phyloP scores from a whole-genome alignment of 2,113 vertebrate genomes.

The Pomatorhinus ruficollis region DNA sequence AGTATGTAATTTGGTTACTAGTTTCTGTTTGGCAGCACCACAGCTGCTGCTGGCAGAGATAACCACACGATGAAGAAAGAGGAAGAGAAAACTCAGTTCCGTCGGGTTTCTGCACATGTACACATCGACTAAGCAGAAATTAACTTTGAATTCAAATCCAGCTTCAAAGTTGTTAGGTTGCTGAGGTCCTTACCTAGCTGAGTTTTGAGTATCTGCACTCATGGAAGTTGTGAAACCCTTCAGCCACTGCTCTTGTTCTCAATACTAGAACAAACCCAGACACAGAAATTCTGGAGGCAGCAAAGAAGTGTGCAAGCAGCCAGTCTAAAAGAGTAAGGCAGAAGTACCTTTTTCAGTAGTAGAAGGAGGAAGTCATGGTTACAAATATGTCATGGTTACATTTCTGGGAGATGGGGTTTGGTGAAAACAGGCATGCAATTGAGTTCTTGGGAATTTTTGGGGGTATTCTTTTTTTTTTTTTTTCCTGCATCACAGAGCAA shows the following conservation, averaged over 20 bases:
- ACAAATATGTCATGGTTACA: not conserved
- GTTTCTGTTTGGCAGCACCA: not conserved
- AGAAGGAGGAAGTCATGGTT: not conserved
- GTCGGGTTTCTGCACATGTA: fast-evolving
- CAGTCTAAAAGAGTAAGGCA: not conserved
- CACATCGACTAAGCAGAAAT: not conserved
- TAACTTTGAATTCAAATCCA: not conserved
- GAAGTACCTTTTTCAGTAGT: not conserved
- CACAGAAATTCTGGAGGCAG: not conserved
- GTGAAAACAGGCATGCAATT: not conserved
- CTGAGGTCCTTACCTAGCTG: not conserved
- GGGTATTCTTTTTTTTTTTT: not conserved
- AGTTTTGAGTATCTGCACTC: not conserved
- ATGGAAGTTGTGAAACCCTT: not conserved
- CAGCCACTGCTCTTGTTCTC: not conserved
- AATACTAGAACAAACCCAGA: not conserved
- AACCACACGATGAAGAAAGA: not conserved
- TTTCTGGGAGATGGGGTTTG: not conserved
- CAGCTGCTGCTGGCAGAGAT: not conserved
- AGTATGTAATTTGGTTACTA: not conserved
- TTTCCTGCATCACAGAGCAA: not conserved
- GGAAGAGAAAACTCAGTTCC: not conserved
- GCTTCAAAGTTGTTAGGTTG: not conserved
- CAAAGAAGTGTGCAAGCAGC: not conserved
- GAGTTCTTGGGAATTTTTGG: not conserved